Base-by-base conservation (phyloP, 2,113 vertebrate species). In the Callionymus lyra region DNA sequence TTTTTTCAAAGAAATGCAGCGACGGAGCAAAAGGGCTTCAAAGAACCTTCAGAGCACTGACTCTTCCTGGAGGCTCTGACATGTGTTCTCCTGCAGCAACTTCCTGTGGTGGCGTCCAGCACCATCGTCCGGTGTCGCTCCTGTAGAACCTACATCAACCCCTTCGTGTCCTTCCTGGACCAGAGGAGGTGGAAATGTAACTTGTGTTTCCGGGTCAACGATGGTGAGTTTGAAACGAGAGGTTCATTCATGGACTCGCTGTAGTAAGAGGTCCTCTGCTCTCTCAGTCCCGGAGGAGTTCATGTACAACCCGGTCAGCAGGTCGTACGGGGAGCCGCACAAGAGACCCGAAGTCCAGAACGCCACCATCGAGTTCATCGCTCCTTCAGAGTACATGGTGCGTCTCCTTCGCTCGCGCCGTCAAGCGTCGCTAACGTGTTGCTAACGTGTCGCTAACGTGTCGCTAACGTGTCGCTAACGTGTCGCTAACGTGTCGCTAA, bases 351-450 rank as follows among this genome's bases (percentile, higher is more conserved):
- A 98, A 75, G 90, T 98, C 61, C 94, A 94, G 63, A 96, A 94
- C 59, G 86, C 94, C 56, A 96, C 93, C 41, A 92, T 98, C 59
- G 94, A 98, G 62, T 98, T 98, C 63, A 98, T 98, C 76, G 94
- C 94, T 65, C 94, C 94, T 51, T 94, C 94, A 68, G 94, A 98
- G 80, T 98, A 98, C 67, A 97, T 98, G 94, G 94, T 94, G 74
- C 10, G 56, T 33, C 38, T 14, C 1, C 12, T 12, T 9, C 31
- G 11, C 6, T 10, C 19, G 19, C 6, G 8, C 17, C n/a, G 9
- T 41, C 3, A 10, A 16, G n/a, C 16, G n/a, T n/a, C n/a, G n/a
- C n/a, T n/a, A n/a, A n/a, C n/a, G n/a, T n/a, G n/a, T n/a, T n/a
- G n/a, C n/a, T n/a, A n/a, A n/a, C n/a, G n/a, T n/a, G n/a, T n/a